These are phyloP conservation scores for Hylia prasina DNA, from an alignment of 2,113 vertebrate genomes.

Conservation along the genomic window DNA sequence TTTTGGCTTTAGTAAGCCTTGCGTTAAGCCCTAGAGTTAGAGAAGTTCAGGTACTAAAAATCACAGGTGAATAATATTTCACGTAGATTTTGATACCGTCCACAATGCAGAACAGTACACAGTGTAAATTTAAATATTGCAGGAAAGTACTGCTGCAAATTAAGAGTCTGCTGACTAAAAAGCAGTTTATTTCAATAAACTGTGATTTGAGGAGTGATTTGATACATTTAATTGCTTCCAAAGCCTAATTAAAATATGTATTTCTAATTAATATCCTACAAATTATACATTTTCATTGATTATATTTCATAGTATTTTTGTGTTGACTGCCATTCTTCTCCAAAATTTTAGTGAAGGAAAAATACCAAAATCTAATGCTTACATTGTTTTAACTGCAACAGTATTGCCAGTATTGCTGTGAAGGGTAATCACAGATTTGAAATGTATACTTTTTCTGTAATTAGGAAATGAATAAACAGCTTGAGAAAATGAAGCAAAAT, in stretches of 20 bases:
- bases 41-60: background rate
- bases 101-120: background rate
- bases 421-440: background rate
- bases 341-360: background rate
- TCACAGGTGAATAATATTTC: background rate
- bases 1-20: background rate
- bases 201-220: background rate
- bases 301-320: background rate
- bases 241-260: background rate
- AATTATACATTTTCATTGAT: background rate
- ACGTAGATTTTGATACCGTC: background rate
- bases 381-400: background rate
- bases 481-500: constrained; percentile 74
- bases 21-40: background rate
- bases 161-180: constrained; percentile 6
- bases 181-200: constrained; percentile 23
- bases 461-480: constrained; percentile 73
- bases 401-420: background rate
- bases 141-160: background rate
- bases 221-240: background rate
- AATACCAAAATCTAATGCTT: background rate
- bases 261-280: background rate
- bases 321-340: background rate
- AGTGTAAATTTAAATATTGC: background rate
- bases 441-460: background rate